Conservation (phyloP, 2,113 vertebrate genomes). For the Scomber colias region DNA sequence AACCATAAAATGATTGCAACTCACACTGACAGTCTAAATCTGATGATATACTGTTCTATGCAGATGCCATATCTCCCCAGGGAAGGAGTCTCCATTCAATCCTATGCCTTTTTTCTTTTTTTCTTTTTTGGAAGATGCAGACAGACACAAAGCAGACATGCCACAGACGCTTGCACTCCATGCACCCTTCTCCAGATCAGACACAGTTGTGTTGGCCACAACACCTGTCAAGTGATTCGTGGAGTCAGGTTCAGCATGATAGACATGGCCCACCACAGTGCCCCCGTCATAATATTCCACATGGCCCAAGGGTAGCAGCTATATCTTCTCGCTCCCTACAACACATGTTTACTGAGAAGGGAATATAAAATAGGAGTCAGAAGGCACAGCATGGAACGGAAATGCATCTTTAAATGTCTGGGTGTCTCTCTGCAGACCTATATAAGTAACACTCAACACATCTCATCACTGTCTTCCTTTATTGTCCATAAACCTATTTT, state of each 20-base stretch:
- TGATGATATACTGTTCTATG: background rate
- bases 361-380: conserved; percentile 37
- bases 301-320: conserved; percentile 14
- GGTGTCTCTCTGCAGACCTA: conserved; percentile 19
- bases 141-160: conserved; percentile 79
- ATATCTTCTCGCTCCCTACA: conserved; percentile 30
- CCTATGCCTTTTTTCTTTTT: conserved; percentile 24
- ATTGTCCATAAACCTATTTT: background rate
- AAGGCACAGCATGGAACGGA: conserved; percentile 17
- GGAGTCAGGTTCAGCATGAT: conserved; percentile 72
- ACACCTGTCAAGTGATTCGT: conserved; percentile 71
- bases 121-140: conserved; percentile 53
- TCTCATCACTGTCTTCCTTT: background rate
- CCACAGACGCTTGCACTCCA: conserved; percentile 69
- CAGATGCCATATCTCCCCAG: conserved; percentile 1
- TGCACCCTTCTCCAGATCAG: conserved; percentile 66
- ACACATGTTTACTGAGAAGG: conserved; percentile 34
- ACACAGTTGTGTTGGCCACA: conserved; percentile 72
- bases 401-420: conserved; percentile 46
- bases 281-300: conserved; percentile 63
- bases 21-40: background rate
- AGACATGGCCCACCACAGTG: conserved; percentile 43
- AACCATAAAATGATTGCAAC: conserved; percentile 1
- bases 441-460: background rate
- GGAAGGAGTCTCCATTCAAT: conserved; percentile 30